Base-by-base conservation (phyloP, 2,797 vertebrate species). In the Cyprinella venusta region DNA sequence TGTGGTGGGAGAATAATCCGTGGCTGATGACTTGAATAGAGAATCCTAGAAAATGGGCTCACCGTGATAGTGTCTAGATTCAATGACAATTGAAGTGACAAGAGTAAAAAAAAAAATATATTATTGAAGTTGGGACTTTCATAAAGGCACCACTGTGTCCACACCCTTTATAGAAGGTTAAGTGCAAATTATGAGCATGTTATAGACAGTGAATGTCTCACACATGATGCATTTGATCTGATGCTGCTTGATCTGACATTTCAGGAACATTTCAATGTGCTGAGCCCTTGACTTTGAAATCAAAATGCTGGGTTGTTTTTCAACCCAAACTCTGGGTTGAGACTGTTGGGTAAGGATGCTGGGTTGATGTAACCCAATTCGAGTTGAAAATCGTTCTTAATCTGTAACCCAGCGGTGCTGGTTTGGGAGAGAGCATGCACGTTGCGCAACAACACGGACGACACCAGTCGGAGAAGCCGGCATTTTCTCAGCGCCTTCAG, bases 1-100 rank as follows among this genome's bases (percentile, higher is more conserved):
- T 84, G 81, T 54, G 65, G 81, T 13, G 30, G 80, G 86, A 86
- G 82, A 79, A 87, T 86, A 88, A 87, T 86, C 54, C 61, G 38
- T 40, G 75, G 81, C 65, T 76, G 84, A 84, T 79, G 52, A 79
- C 71, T 86, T 74, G 79, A 61, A 75, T 67, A 82, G 81, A 87
- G 76, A 81, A 65, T 40, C 59, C 82, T 80, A 50, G 50, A 56
- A 70, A 79, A 86, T 68, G 38, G 68, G n/a, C 74, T 54, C 81
- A 69, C 33, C 3, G 12, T 64, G 80, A 84, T 61, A 80, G 80
- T 87, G 71, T 81, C 70, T 30, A 24, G 40, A 70, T 80, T 77
- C 10, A 10, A 40, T 52, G 75, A 79, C 79, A 81, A 80, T 82
- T 85, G 50, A 85, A 85, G 79, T 82, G 76, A 88, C 86, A 82